Percentiles rank a stretch among this genome's conserved stretches.
Conservation (phyloP, 1,140 invertebrate genomes). For the Achroia grisella region DNA sequence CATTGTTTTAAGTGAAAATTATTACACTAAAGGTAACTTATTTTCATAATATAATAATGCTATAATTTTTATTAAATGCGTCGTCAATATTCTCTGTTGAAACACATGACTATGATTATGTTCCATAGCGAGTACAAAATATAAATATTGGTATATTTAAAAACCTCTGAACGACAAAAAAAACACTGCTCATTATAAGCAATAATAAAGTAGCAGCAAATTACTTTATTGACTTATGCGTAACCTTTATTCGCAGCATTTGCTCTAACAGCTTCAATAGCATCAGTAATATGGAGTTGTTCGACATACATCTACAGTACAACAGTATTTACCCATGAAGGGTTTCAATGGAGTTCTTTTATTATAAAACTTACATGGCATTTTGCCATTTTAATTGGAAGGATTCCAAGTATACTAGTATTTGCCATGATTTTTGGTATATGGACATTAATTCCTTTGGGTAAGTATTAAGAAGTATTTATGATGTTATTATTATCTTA, state of each 20-base stretch:
- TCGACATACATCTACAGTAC: constrained; percentile 58
- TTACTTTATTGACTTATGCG: background rate
- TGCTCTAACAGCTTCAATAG: constrained; percentile 55
- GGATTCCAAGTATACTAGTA: constrained; percentile 53
- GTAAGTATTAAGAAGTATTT: constrained; percentile 20
- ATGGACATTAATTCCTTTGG: constrained; percentile 58
- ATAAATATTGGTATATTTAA: too few relatives aligned
- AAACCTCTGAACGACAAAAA: too few relatives aligned
- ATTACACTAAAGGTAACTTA: constrained; percentile 59
- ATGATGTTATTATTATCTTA: background rate
- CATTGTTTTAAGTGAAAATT: constrained; percentile 53
- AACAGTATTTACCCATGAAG: constrained; percentile 34
- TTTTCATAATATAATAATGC: constrained; percentile 4
- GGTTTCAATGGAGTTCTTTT: constrained; percentile 47
- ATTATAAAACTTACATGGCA: constrained; percentile 50
- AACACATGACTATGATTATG: too few relatives aligned
- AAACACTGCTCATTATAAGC: too few relatives aligned
- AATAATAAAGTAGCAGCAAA: background rate
- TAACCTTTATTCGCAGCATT: constrained; percentile 46
- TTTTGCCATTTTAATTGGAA: constrained; percentile 54
- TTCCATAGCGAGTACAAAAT: too few relatives aligned
- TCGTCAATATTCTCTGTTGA: too few relatives aligned
- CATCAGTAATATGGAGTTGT: constrained; percentile 61
- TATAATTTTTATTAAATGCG: too few relatives aligned
- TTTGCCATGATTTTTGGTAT: constrained; percentile 58